Evolutionary conservation across 1,140 invertebrate genomes (phyloP), one percentile per base, ranked within the genome.

Genomic region (Grapholita molesta): DNA sequence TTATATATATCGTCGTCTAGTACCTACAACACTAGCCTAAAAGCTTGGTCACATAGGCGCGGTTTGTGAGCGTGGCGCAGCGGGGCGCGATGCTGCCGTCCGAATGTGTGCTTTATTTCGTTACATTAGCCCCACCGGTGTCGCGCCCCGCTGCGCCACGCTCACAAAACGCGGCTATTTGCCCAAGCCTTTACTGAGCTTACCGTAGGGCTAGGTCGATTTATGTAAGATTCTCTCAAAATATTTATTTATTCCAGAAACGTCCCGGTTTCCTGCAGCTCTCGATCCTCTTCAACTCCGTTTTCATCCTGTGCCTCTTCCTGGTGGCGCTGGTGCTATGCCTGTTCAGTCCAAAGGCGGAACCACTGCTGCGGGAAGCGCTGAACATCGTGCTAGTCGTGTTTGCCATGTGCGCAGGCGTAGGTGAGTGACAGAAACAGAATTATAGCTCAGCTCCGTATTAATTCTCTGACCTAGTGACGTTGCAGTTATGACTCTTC

Each of bases 261-360:
- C 76, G 85, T 7, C 77, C 86, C 2, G 79, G 80, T 11, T 86
- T 82, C 67, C 78, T 90, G 1, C 88, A 89, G 30, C 73, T 85
- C 11, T 82, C 88, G 3, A 48, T 87, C 15, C 77, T 90, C 6
- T 89, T 83, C 77, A 90, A 90, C 75, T 84, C 86, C 0, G 81
- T 90, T 68, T 89, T 90, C 74, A 86, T 86, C 21, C 61, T 89
- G 64, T 90, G 86, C 76, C 76, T 88, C 25, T 87, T 89, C 71
- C 76, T 90, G 33, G 83, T 90, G n/a, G 83, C 80, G 0, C 67
- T 79, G 4, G 86, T 90, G 32, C 84, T 83, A 0, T 88, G 85
- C 24, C 70, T 90, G 0, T 89, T 88, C 69, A 85, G 85, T 25
- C 77, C 73, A 0, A 78, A 82, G 53, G 64, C 88, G 5, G 69